Percentiles rank a stretch among this genome's conserved stretches.
phyloP scores from a whole-genome alignment of 2,113 vertebrate species.

The Apeltes quadracus region DNA sequence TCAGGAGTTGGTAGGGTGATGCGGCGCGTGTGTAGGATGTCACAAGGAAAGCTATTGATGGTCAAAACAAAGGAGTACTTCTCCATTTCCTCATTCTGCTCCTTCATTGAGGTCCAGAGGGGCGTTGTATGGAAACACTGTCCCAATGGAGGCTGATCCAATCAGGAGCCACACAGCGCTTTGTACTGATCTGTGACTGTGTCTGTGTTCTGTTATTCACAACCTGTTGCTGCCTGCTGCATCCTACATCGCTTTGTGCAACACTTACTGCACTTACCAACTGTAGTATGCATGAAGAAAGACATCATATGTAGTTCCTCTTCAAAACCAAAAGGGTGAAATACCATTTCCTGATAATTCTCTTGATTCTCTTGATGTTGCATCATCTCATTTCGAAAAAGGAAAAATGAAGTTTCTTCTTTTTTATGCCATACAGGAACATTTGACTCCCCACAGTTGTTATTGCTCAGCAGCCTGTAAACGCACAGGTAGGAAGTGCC shows the following conservation, averaged over 20 bases:
- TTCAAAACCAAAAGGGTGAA: not conserved
- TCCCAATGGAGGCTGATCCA: not conserved
- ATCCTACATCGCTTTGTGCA: not conserved
- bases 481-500: not conserved
- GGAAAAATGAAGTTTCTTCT: too few relatives aligned
- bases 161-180: not conserved
- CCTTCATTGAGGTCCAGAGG: not conserved
- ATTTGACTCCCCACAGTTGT: too few relatives aligned
- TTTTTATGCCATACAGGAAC: too few relatives aligned
- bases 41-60: constrained; percentile 5
- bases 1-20: constrained; percentile 1
- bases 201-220: constrained; percentile 49
- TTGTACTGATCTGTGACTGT: constrained; percentile 18
- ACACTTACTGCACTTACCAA: not conserved
- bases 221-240: constrained; percentile 41
- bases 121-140: not conserved
- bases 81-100: constrained; percentile 28
- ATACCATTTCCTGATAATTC: too few relatives aligned
- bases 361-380: too few relatives aligned
- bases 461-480: too few relatives aligned
- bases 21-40: not conserved
- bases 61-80: constrained; percentile 6
- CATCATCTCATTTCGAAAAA: too few relatives aligned
- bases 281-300: not conserved
- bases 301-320: not conserved